Conservation (phyloP, 2,797 vertebrate genomes). For the Lindbergichthys nudifrons region DNA sequence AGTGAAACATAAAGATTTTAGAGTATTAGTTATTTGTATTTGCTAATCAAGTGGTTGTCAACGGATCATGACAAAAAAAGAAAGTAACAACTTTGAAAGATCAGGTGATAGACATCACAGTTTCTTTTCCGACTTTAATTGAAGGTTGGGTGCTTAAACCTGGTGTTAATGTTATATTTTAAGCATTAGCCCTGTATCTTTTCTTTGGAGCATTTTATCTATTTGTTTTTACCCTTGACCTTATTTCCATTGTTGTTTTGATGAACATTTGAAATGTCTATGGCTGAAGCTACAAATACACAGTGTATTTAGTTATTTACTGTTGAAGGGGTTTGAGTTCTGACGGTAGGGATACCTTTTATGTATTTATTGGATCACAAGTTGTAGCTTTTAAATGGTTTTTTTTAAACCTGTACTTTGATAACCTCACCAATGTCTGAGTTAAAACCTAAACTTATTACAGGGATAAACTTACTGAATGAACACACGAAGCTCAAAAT, state of each 20-base stretch:
- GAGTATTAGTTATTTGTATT: not conserved
- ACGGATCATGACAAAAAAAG: not conserved
- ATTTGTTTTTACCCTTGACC: not conserved
- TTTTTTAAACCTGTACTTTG: not conserved
- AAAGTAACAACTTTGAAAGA: not conserved
- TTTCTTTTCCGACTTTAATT: not conserved
- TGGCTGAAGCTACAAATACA: not conserved
- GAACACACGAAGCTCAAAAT: constrained; percentile 19
- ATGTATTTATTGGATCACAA: not conserved
- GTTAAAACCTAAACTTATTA: not conserved
- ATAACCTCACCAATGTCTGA: not conserved
- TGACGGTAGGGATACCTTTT: not conserved
- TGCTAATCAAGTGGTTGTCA: too few species aligned
- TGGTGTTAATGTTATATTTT: not conserved
- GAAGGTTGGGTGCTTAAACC: too few species aligned
- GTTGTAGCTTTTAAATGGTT: not conserved
- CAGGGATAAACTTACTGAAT: constrained; percentile 15
- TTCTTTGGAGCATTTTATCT: not conserved
- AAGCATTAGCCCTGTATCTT: not conserved
- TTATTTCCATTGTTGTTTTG: not conserved
- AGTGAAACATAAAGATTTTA: not conserved
- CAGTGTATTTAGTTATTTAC: not conserved
- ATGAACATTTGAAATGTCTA: not conserved
- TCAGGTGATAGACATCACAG: not conserved
- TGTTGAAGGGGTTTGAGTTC: constrained; percentile 1